phyloP scores from a whole-genome alignment of 2,113 vertebrate species.

The Tylochromis polylepis region DNA sequence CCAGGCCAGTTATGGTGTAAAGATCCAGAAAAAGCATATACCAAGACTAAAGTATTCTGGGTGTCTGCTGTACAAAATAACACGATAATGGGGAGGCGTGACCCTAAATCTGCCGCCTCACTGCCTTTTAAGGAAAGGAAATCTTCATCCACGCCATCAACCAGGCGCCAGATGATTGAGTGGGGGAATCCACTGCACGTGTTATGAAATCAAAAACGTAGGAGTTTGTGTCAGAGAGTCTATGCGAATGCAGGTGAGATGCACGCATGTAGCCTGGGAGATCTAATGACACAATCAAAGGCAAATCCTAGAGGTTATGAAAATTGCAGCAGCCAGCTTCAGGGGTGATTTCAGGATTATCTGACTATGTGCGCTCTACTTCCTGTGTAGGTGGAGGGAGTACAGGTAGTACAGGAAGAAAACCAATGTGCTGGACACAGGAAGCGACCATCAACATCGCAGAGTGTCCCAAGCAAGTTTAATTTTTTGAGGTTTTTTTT shows the following conservation, averaged over 20 bases:
- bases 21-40: constrained; percentile 72
- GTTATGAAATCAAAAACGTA: constrained; percentile 90
- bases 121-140: constrained; percentile 76
- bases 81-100: background rate
- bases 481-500: constrained; percentile 57
- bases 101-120: background rate
- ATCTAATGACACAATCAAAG: background rate
- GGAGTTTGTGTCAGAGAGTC: constrained; percentile 86
- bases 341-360: background rate
- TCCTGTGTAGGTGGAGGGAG: constrained; percentile 80
- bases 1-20: constrained; percentile 84
- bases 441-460: constrained; percentile 84
- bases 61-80: background rate
- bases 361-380: background rate
- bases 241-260: constrained; percentile 87
- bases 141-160: constrained; percentile 83
- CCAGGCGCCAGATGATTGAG: constrained; percentile 82
- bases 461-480: constrained; percentile 66
- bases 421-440: constrained; percentile 78
- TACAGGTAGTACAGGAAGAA: constrained; percentile 75
- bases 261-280: background rate
- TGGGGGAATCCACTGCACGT: constrained; percentile 84
- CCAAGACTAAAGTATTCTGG: constrained; percentile 77
- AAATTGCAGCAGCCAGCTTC: background rate
- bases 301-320: background rate